Conservation (phyloP, 2,113 vertebrate genomes). For the Myrmophylax atrothorax region DNA sequence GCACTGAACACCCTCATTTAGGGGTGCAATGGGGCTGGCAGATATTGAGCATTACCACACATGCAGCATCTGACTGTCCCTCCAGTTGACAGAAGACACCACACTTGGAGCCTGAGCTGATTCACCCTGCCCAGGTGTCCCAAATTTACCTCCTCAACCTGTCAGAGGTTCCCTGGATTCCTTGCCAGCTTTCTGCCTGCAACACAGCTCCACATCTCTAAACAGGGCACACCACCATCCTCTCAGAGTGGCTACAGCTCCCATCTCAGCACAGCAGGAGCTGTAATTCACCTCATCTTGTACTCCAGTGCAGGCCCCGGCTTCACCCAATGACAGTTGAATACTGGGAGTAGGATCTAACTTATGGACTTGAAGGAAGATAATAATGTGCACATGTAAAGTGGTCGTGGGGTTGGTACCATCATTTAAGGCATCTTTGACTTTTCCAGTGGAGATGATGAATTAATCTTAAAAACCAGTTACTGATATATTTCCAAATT, state of each 20-base stretch:
- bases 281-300: rapidly evolving
- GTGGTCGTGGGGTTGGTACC: not conserved
- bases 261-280: not conserved
- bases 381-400: not conserved
- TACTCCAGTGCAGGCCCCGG: not conserved
- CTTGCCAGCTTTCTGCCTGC: not conserved
- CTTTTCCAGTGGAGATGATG: not conserved
- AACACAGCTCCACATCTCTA: not conserved
- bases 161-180: not conserved
- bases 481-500: not conserved
- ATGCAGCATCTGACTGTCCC: not conserved
- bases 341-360: not conserved
- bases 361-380: not conserved
- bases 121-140: not conserved
- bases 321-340: not conserved
- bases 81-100: not conserved
- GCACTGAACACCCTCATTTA: not conserved
- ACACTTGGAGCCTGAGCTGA: not conserved
- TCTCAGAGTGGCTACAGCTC: not conserved
- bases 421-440: not conserved
- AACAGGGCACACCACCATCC: not conserved
- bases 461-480: not conserved
- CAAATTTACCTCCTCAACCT: not conserved
- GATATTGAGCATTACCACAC: not conserved
- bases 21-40: not conserved